phyloP scores from a whole-genome alignment of 2,113 vertebrate species.

The Elaphurus davidianus region DNA sequence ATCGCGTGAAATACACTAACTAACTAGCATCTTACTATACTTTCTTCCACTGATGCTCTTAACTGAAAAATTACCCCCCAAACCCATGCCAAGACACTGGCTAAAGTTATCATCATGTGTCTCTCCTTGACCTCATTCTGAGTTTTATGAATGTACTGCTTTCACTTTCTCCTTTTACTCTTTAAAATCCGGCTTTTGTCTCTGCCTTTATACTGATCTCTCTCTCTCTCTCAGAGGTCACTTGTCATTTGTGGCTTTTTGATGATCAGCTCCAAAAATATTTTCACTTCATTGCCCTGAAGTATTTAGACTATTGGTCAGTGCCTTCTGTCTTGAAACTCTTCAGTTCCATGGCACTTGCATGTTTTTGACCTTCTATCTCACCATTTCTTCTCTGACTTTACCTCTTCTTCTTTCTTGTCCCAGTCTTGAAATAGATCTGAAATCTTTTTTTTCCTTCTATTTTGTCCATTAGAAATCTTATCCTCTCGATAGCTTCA shows the following conservation, averaged over 20 bases:
- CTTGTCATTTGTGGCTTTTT: background rate
- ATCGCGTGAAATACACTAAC: background rate
- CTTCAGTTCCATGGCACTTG: background rate
- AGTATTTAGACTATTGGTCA: background rate
- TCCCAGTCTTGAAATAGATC: background rate
- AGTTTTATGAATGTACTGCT: background rate
- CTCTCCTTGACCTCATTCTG: background rate
- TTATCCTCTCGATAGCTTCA: background rate
- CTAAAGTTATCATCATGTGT: background rate
- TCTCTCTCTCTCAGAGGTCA: background rate
- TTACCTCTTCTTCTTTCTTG: background rate
- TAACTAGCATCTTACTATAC: background rate
- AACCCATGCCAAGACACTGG: background rate
- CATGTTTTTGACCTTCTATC: background rate
- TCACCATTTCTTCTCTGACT: background rate
- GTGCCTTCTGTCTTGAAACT: background rate
- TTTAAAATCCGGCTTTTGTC: background rate
- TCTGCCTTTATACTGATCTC: background rate
- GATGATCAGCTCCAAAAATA: background rate
- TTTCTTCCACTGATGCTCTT: background rate
- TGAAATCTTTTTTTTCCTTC: background rate
- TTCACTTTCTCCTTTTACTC: background rate
- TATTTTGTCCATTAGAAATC: background rate
- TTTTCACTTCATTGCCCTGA: background rate
- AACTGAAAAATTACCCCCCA: background rate